A percentile compares a stretch with the other conserved stretches of the same genome.
These are phyloP conservation scores for Sinohyriopsis cumingii DNA, from an alignment of 2,888 invertebrate genomes.

Conservation along the genomic window DNA sequence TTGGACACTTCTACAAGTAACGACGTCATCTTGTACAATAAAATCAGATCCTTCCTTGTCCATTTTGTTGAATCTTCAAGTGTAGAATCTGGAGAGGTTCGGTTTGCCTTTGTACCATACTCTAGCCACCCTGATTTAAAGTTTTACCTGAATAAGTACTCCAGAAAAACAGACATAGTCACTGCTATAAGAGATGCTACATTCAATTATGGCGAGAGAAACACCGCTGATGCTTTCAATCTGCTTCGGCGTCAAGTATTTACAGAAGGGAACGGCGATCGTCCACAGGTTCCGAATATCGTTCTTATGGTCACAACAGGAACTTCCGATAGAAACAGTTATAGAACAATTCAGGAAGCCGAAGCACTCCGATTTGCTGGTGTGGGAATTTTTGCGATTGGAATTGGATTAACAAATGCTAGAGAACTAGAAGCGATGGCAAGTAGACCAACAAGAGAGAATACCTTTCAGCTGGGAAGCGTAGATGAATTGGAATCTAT, in stretches of 20 bases:
- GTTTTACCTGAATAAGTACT: constrained; percentile 33
- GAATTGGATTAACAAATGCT: constrained; percentile 3
- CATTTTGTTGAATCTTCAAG: constrained; percentile 46
- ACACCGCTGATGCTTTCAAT: constrained; percentile 43
- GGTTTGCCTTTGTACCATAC: constrained; percentile 66
- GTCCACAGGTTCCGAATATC: constrained; percentile 43
- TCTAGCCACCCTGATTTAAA: constrained; percentile 54
- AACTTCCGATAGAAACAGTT: constrained; percentile 39
- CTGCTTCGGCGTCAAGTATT: constrained; percentile 49
- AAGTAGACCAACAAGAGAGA: constrained; percentile 41
- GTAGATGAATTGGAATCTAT: constrained; percentile 38
- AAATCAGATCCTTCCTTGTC: constrained; percentile 37
- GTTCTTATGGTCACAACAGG: constrained; percentile 50
- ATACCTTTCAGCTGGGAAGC: constrained; percentile 31
- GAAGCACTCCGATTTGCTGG: constrained; percentile 43
- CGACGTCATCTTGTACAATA: constrained; percentile 20
- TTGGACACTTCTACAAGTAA: constrained; percentile 44
- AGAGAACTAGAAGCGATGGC: constrained; percentile 34
- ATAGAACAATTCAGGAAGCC: constrained; percentile 41
- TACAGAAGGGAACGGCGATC: constrained; percentile 34
- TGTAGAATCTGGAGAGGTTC: constrained; percentile 48
- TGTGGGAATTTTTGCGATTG: constrained; percentile 51
- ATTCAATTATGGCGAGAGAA: constrained; percentile 41
- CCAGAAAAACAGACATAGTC: constrained; percentile 22
- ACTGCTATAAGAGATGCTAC: constrained; percentile 30